phyloP scores from a whole-genome alignment of 2,888 invertebrate genomes.

The Noctua fimbriata region DNA sequence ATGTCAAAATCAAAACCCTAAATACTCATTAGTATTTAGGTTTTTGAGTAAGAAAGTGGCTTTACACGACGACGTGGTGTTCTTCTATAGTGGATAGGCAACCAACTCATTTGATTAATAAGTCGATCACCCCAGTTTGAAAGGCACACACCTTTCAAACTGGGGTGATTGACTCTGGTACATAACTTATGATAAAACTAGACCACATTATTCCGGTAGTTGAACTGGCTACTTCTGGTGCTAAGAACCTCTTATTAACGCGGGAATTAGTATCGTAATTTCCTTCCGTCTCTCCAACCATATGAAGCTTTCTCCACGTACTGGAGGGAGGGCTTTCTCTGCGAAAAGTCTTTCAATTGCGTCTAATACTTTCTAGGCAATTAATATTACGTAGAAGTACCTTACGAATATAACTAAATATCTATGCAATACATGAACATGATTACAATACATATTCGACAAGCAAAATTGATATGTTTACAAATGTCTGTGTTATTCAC shows the following conservation, averaged over 20 bases:
- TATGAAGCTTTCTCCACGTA: background rate
- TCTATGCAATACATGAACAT: background rate
- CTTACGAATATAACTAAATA: background rate
- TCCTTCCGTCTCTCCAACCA: background rate
- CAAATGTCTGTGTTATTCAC: background rate
- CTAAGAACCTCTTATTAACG: background rate
- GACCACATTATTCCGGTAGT: background rate
- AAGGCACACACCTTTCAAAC: background rate
- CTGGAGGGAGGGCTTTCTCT: background rate
- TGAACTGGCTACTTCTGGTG: background rate
- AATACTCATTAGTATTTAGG: background rate
- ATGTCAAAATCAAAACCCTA: too few relatives aligned
- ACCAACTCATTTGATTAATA: constrained; percentile 5
- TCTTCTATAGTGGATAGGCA: background rate
- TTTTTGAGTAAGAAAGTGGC: background rate
- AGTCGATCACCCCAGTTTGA: constrained; percentile 9
- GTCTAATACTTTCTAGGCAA: background rate
- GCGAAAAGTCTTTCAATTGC: background rate
- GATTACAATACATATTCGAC: background rate
- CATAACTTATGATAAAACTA: constrained; percentile 2
- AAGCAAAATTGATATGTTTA: background rate
- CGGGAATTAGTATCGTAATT: background rate
- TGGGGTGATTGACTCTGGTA: too few relatives aligned
- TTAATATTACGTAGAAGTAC: background rate
- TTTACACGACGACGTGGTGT: background rate